Evolutionary conservation across 2,888 invertebrate genomes (phyloP).

Genomic region (Tuta absoluta): DNA sequence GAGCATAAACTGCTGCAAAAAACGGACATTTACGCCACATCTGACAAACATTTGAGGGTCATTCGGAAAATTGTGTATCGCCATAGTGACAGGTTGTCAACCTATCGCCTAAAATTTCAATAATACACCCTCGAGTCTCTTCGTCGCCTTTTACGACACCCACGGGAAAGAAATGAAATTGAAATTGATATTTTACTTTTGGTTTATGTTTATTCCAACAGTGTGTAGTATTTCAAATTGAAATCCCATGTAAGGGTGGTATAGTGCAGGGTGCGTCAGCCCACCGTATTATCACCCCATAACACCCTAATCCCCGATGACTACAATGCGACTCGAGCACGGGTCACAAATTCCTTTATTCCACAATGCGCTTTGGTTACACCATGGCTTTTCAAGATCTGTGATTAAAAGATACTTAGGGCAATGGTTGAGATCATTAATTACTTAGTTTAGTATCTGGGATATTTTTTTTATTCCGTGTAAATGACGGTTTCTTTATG

Average conservation of each 20-base stretch:
- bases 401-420: conserved; percentile 20
- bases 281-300: conserved; percentile 67
- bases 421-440: conserved; percentile 11
- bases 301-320: conserved; percentile 73
- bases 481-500: no score
- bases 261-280: conserved; percentile 38
- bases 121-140: no score
- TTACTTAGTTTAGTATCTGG: not conserved
- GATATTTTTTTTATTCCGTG: not conserved
- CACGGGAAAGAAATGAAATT: no score
- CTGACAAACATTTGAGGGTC: no score
- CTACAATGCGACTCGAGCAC: conserved; percentile 59
- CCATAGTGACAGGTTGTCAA: no score
- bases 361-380: conserved; percentile 55
- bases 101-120: no score
- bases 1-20: no score
- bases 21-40: no score
- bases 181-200: not conserved
- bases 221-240: conserved; percentile 45
- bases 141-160: no score
- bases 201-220: not conserved
- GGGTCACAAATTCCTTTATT: conserved; percentile 68
- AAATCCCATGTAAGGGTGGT: conserved; percentile 35
- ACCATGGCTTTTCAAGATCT: conserved; percentile 46
- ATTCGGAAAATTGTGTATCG: no score